Base-by-base conservation (phyloP, 2,888 invertebrate species). In the Palloptera scutellata region DNA sequence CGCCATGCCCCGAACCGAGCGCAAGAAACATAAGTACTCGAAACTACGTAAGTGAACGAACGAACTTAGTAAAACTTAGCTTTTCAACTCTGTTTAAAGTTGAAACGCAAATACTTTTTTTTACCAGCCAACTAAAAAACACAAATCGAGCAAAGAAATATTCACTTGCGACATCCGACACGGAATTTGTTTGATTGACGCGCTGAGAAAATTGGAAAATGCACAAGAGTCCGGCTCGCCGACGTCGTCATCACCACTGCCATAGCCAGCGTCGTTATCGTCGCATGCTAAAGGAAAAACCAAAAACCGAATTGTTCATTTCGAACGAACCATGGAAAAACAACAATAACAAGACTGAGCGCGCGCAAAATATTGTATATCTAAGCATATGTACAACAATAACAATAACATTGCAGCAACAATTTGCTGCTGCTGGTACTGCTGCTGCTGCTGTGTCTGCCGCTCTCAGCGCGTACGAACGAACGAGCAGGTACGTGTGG, bases 141-240 rank as follows among this genome's bases (percentile, higher is more conserved):
- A 52, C 42, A 61, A 64, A 66, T 64, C 60, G 53, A 43, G 57
- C 43, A 67, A 30, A 30, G 30, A 30, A 30, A 30, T 64, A 65
- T 65, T 67, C 71, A 74, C 78, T 74, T 76, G 72, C 75, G 72
- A 70, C 71, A 70, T 63, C 75, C 74, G 74, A 74, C 79, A 77
- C 79, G 77, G 76, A 74, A 77, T 76, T 75, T 73, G 73, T 77
- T 76, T 79, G 78, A 78, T 77, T 79, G 78, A 78, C 78, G 74
- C 75, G 71, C 65, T 68, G 74, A 73, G 73, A 75, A 76, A 74
- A 74, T 77, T 72, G 73, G 74, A 75, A 79, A 77, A 72, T 78
- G 76, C 74, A 78, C 73, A 74, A 72, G 74, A 78, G 74, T 72
- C 68, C 68, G 61, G 65, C 68, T 67, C 61, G 59, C 3, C 57